phyloP scores from a whole-genome alignment of 2,113 vertebrate genomes.

The Crotalus helleri region DNA sequence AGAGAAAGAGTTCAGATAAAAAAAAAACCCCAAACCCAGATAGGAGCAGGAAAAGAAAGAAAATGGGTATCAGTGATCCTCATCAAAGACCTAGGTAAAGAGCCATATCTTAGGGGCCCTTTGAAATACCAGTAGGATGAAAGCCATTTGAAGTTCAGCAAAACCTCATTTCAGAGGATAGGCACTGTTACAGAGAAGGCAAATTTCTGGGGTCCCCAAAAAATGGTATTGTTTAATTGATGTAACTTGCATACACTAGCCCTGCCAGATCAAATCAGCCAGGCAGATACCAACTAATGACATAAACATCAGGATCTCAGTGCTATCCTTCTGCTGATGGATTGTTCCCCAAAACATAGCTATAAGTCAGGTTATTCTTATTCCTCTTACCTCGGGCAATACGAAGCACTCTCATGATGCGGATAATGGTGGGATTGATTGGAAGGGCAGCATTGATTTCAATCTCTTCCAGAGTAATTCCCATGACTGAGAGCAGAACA shows the following conservation, averaged over 20 bases:
- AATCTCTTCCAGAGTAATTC: constrained; percentile 94
- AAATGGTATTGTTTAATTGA: not conserved
- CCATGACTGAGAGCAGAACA: constrained; percentile 94
- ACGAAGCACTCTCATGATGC: constrained; percentile 95
- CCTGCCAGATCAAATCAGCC: not conserved
- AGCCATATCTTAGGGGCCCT: not conserved
- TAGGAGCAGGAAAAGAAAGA: not conserved
- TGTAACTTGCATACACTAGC: not conserved
- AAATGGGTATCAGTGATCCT: not conserved
- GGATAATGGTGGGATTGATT: constrained; percentile 97
- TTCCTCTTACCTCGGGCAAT: constrained; percentile 84
- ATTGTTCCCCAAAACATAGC: not conserved
- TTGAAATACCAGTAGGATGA: not conserved
- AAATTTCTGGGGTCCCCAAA: not conserved
- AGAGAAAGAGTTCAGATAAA: not conserved
- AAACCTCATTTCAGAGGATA: not conserved
- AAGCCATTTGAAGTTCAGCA: not conserved
- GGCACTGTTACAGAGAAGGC: not conserved
- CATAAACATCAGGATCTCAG: not conserved
- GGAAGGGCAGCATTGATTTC: constrained; percentile 94
- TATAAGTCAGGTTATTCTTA: not conserved
- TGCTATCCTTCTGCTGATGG: not conserved
- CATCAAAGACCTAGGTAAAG: not conserved
- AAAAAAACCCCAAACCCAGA: not conserved
- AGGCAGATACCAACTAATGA: not conserved